phyloP scores from a whole-genome alignment of 2,797 vertebrate genomes.

The Phoeniculus purpureus region DNA sequence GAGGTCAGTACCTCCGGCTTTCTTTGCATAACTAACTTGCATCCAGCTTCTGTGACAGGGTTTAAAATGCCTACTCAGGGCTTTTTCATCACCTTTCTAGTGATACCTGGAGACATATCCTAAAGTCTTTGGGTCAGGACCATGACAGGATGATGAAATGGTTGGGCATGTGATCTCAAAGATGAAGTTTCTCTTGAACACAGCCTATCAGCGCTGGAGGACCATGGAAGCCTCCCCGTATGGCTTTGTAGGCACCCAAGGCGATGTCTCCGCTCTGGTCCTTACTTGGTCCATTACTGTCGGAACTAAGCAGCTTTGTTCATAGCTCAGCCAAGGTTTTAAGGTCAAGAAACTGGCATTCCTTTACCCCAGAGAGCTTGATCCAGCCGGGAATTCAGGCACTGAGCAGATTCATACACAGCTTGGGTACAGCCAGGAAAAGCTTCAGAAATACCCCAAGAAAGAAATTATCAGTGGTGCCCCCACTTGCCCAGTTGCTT shows the following conservation, averaged over 20 bases:
- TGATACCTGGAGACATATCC: not conserved
- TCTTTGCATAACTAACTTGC: conserved; percentile 54
- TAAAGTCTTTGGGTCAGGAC: not conserved
- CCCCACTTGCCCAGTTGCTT: not conserved
- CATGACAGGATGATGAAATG: not conserved
- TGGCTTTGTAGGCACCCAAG: rapidly evolving
- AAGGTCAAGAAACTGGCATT: not conserved
- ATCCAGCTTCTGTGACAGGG: conserved; percentile 59
- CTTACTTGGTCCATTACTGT: not conserved
- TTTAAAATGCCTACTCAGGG: conserved; percentile 58
- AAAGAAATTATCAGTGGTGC: not conserved
- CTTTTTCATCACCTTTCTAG: conserved; percentile 26
- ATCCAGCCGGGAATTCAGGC: not conserved
- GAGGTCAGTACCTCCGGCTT: not conserved
- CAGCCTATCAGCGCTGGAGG: not conserved
- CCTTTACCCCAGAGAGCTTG: not conserved
- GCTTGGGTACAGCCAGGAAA: not conserved
- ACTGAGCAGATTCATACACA: not conserved
- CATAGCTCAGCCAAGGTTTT: not conserved
- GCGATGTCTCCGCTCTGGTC: rapidly evolving
- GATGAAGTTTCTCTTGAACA: not conserved
- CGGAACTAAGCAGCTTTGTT: not conserved
- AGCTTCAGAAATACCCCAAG: not conserved
- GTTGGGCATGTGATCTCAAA: not conserved
- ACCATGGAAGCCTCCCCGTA: not conserved